Conservation (phyloP, 1,140 invertebrate species). For the Camponotus floridanus region DNA sequence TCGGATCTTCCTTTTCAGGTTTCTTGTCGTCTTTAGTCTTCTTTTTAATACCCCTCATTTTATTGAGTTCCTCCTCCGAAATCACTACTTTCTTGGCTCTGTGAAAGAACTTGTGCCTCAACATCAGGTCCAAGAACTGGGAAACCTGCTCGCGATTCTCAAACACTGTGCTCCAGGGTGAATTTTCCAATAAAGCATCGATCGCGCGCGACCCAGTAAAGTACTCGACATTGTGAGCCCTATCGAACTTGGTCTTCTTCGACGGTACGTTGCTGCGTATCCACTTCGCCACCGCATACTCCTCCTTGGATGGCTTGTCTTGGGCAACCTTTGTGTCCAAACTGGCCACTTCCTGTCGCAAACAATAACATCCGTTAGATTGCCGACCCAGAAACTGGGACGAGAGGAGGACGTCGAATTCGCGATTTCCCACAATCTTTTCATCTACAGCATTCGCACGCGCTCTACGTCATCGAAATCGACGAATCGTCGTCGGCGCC, state of each 20-base stretch:
- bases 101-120: constrained; percentile 98
- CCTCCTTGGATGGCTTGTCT: constrained; percentile 95
- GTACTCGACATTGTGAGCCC: constrained; percentile 98
- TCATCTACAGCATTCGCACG: too few relatives aligned
- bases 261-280: constrained; percentile 96
- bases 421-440: not conserved
- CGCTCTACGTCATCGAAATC: constrained; percentile 65
- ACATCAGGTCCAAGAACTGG: constrained; percentile 93
- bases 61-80: constrained; percentile 83
- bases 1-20: constrained; percentile 80
- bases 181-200: constrained; percentile 94
- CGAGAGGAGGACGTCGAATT: not conserved
- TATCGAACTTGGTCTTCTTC: constrained; percentile 96
- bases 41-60: constrained; percentile 89
- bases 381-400: not conserved
- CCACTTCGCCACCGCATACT: constrained; percentile 97
- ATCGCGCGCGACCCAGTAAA: constrained; percentile 98
- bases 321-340: constrained; percentile 85
- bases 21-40: constrained; percentile 89
- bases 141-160: constrained; percentile 92
- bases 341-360: constrained; percentile 87
- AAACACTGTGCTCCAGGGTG: constrained; percentile 96
- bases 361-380: not conserved
- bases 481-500: constrained; percentile 3
- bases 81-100: constrained; percentile 93